Evolutionary conservation across 2,113 vertebrate species (phyloP).

Genomic region (Tragulus kanchil): DNA sequence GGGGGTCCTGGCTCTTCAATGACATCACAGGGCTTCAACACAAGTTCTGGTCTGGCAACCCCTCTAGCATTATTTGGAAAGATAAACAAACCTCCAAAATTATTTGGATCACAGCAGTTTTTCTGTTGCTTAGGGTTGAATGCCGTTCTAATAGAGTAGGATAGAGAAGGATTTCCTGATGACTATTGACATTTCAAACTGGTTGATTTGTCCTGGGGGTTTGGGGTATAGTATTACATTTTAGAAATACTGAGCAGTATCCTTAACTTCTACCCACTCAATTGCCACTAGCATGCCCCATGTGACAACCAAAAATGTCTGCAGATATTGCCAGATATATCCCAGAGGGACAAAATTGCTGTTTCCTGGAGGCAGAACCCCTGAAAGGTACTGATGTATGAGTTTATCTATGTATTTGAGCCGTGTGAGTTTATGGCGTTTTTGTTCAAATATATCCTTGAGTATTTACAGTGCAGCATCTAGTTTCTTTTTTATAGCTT

Average conservation of each 20-base stretch:
- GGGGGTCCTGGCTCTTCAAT: not conserved
- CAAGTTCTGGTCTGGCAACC: not conserved
- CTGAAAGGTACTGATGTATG: not conserved
- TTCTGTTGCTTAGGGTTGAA: not conserved
- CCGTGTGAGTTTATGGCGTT: not conserved
- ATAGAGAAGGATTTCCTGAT: not conserved
- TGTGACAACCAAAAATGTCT: not conserved
- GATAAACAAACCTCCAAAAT: not conserved
- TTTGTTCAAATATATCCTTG: not conserved
- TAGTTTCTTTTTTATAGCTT: not conserved
- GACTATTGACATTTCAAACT: not conserved
- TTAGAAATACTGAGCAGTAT: not conserved
- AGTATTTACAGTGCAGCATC: not conserved
- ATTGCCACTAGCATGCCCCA: not conserved
- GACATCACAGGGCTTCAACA: not conserved
- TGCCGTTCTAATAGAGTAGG: not conserved
- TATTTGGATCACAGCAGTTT: not conserved
- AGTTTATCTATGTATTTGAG: not conserved
- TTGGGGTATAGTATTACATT: too few species aligned
- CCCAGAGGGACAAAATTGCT: not conserved
- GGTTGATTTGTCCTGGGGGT: not conserved
- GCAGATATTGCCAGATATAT: not conserved
- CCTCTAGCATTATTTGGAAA: not conserved
- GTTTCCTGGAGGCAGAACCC: not conserved
- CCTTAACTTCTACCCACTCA: not conserved